These are phyloP conservation scores for Oenanthe melanoleuca DNA, from an alignment of 2,113 vertebrate genomes.

Conservation along the genomic window DNA sequence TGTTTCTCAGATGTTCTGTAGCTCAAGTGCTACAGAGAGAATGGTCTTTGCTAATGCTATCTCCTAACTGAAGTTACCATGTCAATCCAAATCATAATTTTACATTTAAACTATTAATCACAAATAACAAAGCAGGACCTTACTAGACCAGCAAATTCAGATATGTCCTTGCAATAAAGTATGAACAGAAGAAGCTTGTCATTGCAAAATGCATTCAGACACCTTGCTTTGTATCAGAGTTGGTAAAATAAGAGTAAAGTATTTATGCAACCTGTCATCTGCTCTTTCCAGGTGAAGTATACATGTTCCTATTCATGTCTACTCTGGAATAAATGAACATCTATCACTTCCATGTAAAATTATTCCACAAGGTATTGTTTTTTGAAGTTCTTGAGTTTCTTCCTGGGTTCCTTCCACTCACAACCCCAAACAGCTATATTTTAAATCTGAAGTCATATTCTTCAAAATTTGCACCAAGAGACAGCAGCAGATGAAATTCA, in stretches of 20 bases:
- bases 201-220: background rate
- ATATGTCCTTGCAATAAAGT: background rate
- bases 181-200: background rate
- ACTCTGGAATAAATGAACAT: background rate
- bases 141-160: background rate
- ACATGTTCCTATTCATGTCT: background rate
- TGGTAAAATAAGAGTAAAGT: background rate
- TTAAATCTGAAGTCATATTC: background rate
- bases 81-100: background rate
- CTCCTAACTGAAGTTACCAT: background rate
- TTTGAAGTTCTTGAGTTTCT: background rate
- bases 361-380: background rate
- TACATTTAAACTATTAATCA: background rate
- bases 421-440: background rate
- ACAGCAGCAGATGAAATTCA: background rate
- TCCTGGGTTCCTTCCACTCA: background rate
- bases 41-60: background rate
- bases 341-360: background rate
- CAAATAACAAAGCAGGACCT: background rate
- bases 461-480: background rate
- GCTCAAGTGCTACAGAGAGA: background rate
- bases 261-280: background rate
- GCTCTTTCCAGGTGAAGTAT: background rate
- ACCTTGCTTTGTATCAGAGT: background rate
- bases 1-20: background rate